phyloP scores from a whole-genome alignment of 2,888 invertebrate species.

The Oligia latruncula region DNA sequence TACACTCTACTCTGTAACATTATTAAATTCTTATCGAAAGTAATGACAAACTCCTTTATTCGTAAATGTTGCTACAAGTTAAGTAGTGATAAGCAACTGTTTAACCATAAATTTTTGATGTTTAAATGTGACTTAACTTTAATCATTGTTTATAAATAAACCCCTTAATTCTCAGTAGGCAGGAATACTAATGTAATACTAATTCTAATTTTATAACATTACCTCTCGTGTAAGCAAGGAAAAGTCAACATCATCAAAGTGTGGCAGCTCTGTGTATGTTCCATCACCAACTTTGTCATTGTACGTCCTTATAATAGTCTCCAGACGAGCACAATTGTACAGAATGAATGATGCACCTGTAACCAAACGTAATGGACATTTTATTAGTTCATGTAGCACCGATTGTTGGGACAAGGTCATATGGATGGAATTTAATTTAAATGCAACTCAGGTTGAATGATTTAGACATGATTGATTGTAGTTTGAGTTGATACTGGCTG shows the following conservation, averaged over 20 bases:
- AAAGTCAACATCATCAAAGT: conserved; percentile 91
- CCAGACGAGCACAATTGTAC: conserved; percentile 94
- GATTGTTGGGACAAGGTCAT: conserved; percentile 29
- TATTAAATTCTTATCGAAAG: too few relatives aligned
- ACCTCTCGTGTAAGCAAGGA: conserved; percentile 92
- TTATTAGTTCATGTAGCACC: conserved; percentile 34
- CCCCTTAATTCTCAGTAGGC: too few relatives aligned
- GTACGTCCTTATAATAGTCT: conserved; percentile 92
- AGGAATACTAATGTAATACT: background rate
- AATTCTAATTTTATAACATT: conserved; percentile 52
- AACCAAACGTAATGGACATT: conserved; percentile 52
- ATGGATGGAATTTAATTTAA: background rate
- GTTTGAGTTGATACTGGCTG: background rate
- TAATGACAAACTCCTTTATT: too few relatives aligned
- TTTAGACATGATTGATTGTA: conserved; percentile 5
- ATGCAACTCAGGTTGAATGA: conserved; percentile 7
- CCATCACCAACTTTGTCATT: conserved; percentile 88
- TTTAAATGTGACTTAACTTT: too few relatives aligned
- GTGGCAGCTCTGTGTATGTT: conserved; percentile 91
- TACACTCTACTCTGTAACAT: too few relatives aligned
- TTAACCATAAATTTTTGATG: too few relatives aligned
- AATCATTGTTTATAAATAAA: too few relatives aligned
- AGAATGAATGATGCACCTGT: conserved; percentile 93
- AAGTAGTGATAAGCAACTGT: too few relatives aligned
- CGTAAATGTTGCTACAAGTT: too few relatives aligned